Conservation (phyloP, 2,888 invertebrate genomes). For the Ligdia adustata region DNA sequence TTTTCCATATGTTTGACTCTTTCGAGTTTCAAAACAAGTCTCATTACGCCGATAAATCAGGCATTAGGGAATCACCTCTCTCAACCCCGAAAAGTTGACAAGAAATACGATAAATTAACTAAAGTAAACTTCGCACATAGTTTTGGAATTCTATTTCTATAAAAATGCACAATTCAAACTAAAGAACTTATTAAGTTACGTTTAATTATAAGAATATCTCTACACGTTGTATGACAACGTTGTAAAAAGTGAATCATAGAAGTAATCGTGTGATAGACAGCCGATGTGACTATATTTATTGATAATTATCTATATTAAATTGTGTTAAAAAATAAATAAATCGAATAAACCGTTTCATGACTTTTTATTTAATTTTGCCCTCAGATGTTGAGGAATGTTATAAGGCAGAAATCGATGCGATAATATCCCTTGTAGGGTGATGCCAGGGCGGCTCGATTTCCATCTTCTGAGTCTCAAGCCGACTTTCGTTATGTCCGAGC, state of each 20-base stretch:
- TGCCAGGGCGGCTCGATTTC: too few relatives aligned
- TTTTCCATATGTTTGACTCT: too few relatives aligned
- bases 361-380: too few relatives aligned
- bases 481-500: too few relatives aligned
- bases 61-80: too few relatives aligned
- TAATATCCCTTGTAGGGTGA: too few relatives aligned
- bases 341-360: constrained; percentile 53
- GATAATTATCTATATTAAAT: constrained; percentile 82
- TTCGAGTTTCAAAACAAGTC: too few relatives aligned
- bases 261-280: constrained; percentile 70
- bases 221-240: constrained; percentile 70
- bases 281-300: constrained; percentile 81
- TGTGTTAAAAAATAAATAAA: constrained; percentile 83
- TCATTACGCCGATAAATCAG: too few relatives aligned
- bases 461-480: too few relatives aligned
- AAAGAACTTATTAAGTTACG: constrained; percentile 22
- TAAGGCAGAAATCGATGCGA: too few relatives aligned
- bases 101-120: constrained; percentile 3
- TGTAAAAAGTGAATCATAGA: constrained; percentile 68
- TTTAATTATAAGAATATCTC: constrained; percentile 23
- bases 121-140: constrained; percentile 6
- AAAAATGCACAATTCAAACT: constrained; percentile 34
- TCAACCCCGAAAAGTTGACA: too few relatives aligned
- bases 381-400: too few relatives aligned
- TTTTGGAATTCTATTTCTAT: constrained; percentile 14